Base-by-base conservation (phyloP, 2,888 invertebrate species). In the Aporophyla nigra region DNA sequence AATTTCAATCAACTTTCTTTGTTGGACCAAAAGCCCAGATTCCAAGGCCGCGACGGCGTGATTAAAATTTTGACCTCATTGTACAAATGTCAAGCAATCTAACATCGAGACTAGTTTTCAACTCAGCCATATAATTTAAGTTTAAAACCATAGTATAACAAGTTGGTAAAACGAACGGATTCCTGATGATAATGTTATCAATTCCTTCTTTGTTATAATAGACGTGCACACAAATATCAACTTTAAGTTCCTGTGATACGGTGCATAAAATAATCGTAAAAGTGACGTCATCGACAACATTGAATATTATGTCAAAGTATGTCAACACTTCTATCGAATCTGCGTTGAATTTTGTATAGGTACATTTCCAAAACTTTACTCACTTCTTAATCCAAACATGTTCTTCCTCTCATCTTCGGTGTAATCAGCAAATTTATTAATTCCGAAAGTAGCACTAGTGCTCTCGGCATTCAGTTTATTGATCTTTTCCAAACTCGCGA, bases 371-470 rank as follows among this genome's bases (percentile, higher is more conserved):
- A 40, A 72, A 63, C 63, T 0, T 10, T 73, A 87, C 87, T 88
- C 19, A 87, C 78, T 70, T 63, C 19, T 68, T 6, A 78, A 51
- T 77, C 91, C 91, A 51, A 53, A 69, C 86, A 90, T 82, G 4
- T n/a, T 6, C 59, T 84, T 74, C 5, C 66, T 69, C 63, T 93
- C 90, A 6, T 91, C 89, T 0, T 83, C 78, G 0, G 93, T 92
- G 53, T 90, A 91, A 84, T 93, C 94, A 10, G 94, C 87, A 16
- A 92, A 92, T 73, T 91, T 78, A 53, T 93, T 93, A 43, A 93
- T 89, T 40, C 85, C 92, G 71, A 77, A 93, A 9, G 84, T 87
- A 5, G 91, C 88, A 21, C 67, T 33, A 0, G 78, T 5, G 51
- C 66, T 76, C 0, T 71, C 54, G 33, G 70, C 67, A 67, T 92